These are phyloP conservation scores for Parauchenoglanis punctatus DNA, from an alignment of 2,797 vertebrate species.

Conservation along the genomic window DNA sequence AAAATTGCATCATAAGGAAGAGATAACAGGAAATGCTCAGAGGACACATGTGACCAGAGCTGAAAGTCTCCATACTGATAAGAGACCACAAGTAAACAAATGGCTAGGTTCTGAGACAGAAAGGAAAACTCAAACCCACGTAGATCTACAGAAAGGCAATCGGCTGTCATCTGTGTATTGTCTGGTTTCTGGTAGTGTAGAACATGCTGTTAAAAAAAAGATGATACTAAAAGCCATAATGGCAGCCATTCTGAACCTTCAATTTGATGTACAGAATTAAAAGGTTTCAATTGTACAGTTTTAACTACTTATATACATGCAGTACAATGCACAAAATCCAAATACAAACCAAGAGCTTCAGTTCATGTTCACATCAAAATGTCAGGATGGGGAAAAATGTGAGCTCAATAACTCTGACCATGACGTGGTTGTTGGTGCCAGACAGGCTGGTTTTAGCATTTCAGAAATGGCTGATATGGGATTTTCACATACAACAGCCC, in stretches of 20 bases:
- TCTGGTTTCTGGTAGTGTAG: background rate
- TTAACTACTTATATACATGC: too few species aligned
- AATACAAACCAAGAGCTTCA: background rate
- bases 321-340: background rate
- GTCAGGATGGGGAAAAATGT: background rate
- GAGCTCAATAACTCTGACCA: background rate
- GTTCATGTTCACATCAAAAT: background rate
- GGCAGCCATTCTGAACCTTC: background rate
- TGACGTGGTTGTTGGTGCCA: background rate
- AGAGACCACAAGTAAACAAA: background rate
- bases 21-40: constrained; percentile 1
- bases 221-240: background rate
- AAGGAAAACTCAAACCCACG: background rate
- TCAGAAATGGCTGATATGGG: background rate
- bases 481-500: background rate
- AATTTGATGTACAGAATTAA: background rate
- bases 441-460: background rate
- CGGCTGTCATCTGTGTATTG: too few species aligned
- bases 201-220: background rate
- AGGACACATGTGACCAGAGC: background rate
- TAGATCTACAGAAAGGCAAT: background rate
- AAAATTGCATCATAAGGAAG: constrained; percentile 26
- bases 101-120: background rate
- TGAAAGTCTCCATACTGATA: background rate
- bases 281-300: background rate